Evolutionary conservation across 2,113 vertebrate species (phyloP), one percentile per base, ranked within the genome.

Genomic region (Tachysurus fulvidraco): DNA sequence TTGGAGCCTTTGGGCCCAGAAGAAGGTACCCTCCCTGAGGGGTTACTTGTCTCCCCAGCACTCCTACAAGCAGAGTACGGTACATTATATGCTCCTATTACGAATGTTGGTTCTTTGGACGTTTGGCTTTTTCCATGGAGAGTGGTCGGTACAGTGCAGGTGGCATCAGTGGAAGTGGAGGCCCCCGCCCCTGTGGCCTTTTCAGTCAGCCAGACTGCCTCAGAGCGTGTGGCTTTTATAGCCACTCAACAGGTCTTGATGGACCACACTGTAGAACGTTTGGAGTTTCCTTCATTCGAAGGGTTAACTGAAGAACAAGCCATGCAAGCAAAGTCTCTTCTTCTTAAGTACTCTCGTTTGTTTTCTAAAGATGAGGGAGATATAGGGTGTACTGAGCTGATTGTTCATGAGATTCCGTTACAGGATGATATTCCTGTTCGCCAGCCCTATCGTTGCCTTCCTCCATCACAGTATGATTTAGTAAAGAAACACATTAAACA

Each of bases 371-470:
- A 55, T 44, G 25, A 73, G 6, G 62, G 60, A 4, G 82, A 88
- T 41, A 50, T 84, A 36, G 74, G 82, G 2, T 88, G 86, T 44
- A 79, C 59, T 0, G 14, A 13, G 0, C 36, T 88, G 19, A 84
- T 88, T 12, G 9, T 25, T 4, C 81, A 88, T 71, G 74, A 88
- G 46, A 84, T 88, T 28, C 87, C 87, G 4, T 28, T 88, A 16
- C 1, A 46, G 4, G 74, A 88, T 52, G 46, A 88, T 30, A 30
- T n/a, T 30, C 86, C 81, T 6, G 73, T 87, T 2, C 36, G 23
- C 8, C 62, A 85, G 54, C 36, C 41, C 1, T 82, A 82, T 17
- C 23, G 71, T 0, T 28, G 60, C 13, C 54, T 88, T 55, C 23
- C 65, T 16, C 87, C 76, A 17, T 83, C 79, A 2, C 84, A 86